Evolutionary conservation across 2,888 invertebrate species (phyloP).

Genomic region (Stenoptilia bipunctidactyla): DNA sequence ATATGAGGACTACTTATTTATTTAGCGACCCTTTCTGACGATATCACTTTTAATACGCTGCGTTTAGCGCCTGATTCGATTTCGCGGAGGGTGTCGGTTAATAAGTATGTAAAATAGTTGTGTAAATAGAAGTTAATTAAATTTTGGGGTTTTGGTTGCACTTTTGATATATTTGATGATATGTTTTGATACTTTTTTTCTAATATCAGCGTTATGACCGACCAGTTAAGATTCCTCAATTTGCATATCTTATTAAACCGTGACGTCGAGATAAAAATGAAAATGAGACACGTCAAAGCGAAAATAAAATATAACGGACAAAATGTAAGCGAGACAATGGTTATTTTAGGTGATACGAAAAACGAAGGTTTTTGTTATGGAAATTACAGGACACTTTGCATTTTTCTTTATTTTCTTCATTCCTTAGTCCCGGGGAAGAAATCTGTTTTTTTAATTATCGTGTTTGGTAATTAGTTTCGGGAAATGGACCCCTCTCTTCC

Average conservation of each 20-base stretch:
- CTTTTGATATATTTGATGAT: background rate
- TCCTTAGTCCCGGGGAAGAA: conserved; percentile 35
- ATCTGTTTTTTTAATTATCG: conserved; percentile 70
- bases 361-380: conserved; percentile 62
- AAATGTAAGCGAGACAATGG: conserved; percentile 60
- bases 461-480: conserved; percentile 70
- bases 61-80: conserved; percentile 50
- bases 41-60: conserved; percentile 57
- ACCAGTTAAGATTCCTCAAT: no score
- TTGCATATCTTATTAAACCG: conserved; percentile 68
- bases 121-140: background rate
- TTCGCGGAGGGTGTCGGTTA: conserved; percentile 18
- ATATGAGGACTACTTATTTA: conserved; percentile 64
- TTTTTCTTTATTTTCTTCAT: conserved; percentile 59
- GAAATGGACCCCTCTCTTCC: conserved; percentile 56
- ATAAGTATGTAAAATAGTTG: conserved; percentile 1
- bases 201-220: background rate
- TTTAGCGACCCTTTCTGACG: conserved; percentile 55
- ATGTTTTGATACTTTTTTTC: background rate
- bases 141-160: background rate
- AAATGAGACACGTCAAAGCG: conserved; percentile 63
- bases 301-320: conserved; percentile 42
- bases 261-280: conserved; percentile 61
- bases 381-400: conserved; percentile 67
- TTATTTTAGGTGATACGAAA: conserved; percentile 62